Base-by-base conservation (phyloP, 2,888 invertebrate species). In the Ditylenchus weischeri region DNA sequence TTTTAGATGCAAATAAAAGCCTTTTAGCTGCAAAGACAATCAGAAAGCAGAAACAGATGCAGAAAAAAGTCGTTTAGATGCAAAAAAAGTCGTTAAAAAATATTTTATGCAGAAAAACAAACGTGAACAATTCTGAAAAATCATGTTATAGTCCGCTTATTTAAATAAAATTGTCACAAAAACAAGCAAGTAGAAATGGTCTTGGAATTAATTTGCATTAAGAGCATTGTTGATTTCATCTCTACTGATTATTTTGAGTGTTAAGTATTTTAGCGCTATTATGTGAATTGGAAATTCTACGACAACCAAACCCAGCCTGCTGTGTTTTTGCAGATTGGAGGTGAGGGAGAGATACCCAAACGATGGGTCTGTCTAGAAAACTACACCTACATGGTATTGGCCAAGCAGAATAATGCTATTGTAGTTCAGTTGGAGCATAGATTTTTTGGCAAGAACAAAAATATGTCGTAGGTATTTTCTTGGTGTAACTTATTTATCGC, bases 281-380 rank as follows among this genome's bases (percentile, higher is more conserved):
- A 4, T 50, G 50, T 50, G 21, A 50, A 50, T 6, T 50, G 50
- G 50, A 50, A 50, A 21, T 50, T 50, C 50, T 6, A 50, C 21
- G 50, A 50, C 50, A 50, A 50, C 18, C 18, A 50, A 19, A 19
- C 50, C 21, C 50, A 50, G 23, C 58, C 58, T 18, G 19, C 6
- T 2, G 58, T 92, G n/a, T 94, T 95, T 83, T 84, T 95, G 10
- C 90, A 92, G 90, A 91, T 94, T 77, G 93, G 93, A 0, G 94
- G 94, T 0, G 94, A 95, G 86, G 92, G 90, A 0, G 88, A 89
- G 19, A 54, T 72, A 21, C 18, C n/a, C 3, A 18, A 38, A 38
- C 48, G 15, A 50, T 71, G 75, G 72, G 49, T 63, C 15, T 75
- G 71, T 23, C 21, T 43, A 21, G 67, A 60, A 57, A 59, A 62